phyloP scores from a whole-genome alignment of 1,140 invertebrate genomes.

The Drosophila bipectinata region DNA sequence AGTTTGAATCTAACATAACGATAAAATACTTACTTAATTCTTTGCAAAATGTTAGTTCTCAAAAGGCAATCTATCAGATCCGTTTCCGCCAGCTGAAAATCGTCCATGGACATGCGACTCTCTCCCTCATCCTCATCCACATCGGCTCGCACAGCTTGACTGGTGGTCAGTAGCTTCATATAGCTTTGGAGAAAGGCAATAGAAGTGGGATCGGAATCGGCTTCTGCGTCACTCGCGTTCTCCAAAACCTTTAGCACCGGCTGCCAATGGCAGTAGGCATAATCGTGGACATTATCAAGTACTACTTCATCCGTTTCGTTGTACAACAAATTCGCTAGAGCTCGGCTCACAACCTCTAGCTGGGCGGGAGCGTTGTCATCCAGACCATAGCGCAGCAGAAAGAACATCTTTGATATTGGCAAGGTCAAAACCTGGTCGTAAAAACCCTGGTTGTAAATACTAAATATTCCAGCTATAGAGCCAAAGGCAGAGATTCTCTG shows the following conservation, averaged over 20 bases:
- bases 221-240: constrained; percentile 20
- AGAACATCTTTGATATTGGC: constrained; percentile 89
- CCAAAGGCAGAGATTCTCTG: constrained; percentile 92
- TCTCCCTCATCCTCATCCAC: constrained; percentile 84
- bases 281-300: constrained; percentile 89
- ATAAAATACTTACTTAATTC: constrained; percentile 85
- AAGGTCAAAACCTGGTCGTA: constrained; percentile 89
- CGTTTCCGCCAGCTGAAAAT: constrained; percentile 92
- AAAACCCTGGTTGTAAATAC: constrained; percentile 88
- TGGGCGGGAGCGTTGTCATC: constrained; percentile 92
- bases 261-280: constrained; percentile 87
- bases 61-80: constrained; percentile 90
- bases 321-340: constrained; percentile 89
- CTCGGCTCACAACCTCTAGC: constrained; percentile 89
- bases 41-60: constrained; percentile 90
- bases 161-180: constrained; percentile 64
- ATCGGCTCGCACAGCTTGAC: constrained; percentile 55
- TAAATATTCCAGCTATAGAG: constrained; percentile 91
- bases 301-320: constrained; percentile 90
- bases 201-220: constrained; percentile 53
- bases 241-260: constrained; percentile 86
- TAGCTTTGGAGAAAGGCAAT: constrained; percentile 70
- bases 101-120: constrained; percentile 88
- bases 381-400: constrained; percentile 92
- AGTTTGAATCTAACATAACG: neutral